Percentiles rank a stretch among this genome's conserved stretches.
phyloP scores from a whole-genome alignment of 2,888 invertebrate genomes.

The Tribolium freemani region DNA sequence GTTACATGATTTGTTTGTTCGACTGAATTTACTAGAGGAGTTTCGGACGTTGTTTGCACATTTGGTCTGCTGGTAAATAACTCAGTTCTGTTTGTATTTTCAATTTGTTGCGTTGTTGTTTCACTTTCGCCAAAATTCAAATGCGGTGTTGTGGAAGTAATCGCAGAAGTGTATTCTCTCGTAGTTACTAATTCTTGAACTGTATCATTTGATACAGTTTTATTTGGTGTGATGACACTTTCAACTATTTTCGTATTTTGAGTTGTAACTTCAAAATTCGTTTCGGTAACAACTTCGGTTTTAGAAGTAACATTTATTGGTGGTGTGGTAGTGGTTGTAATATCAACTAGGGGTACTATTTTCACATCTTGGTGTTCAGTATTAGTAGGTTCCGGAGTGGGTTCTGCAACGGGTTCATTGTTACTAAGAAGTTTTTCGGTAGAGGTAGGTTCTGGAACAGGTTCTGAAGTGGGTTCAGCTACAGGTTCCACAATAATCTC shows the following conservation, averaged over 20 bases:
- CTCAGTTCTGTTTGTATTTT: not conserved
- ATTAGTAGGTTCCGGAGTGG: conserved; percentile 62
- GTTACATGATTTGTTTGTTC: not conserved
- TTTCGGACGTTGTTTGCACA: not conserved
- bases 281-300: not conserved
- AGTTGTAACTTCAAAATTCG: not conserved
- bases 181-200: not conserved
- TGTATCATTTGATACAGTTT: not conserved
- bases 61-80: not conserved
- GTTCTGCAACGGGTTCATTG: conserved; percentile 59
- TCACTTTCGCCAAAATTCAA: conserved; percentile 25
- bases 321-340: conserved; percentile 35
- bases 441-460: conserved; percentile 55
- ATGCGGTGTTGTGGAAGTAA: conserved; percentile 33
- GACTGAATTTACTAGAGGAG: not conserved
- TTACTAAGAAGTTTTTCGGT: not conserved
- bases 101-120: conserved; percentile 5
- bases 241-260: not conserved
- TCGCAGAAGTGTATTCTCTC: conserved; percentile 36
- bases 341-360: conserved; percentile 48
- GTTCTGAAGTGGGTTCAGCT: conserved; percentile 59
- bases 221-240: not conserved
- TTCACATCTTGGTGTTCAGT: not conserved
- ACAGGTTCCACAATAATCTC: conserved; percentile 47
- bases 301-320: conserved; percentile 19